Conservation (phyloP, 1,140 invertebrate species). For the Dreissena rostriformis region DNA sequence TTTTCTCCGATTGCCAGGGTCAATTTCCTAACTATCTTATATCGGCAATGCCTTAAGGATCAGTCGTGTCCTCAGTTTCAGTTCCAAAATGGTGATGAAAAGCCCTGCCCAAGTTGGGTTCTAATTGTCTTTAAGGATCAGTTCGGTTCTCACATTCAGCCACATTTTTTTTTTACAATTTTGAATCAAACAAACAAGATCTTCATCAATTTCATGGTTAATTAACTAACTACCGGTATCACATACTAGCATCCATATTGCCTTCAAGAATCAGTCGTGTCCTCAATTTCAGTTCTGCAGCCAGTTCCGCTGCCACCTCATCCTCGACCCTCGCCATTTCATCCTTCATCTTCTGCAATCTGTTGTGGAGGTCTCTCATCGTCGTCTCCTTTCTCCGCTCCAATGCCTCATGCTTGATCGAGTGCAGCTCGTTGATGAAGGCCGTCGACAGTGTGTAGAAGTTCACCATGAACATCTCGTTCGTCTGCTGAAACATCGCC, state of each 20-base stretch:
- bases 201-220: no score
- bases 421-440: slow-evolving; percentile 36
- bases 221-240: no score
- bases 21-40: no score
- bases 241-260: not conserved
- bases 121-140: no score
- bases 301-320: slow-evolving; percentile 22
- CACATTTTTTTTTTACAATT: no score
- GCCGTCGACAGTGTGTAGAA: slow-evolving; percentile 28
- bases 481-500: not conserved
- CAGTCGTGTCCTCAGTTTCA: no score
- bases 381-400: slow-evolving; percentile 33
- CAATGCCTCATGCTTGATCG: slow-evolving; percentile 17
- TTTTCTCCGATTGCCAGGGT: no score
- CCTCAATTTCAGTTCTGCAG: not conserved
- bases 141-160: no score
- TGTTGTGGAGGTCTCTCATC: slow-evolving; percentile 18
- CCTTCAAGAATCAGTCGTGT: not conserved
- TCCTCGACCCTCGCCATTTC: slow-evolving; percentile 40
- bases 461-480: slow-evolving; percentile 11
- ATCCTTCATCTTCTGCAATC: slow-evolving; percentile 15
- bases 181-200: no score
- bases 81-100: no score
- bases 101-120: no score
- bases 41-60: no score